Evolutionary conservation across 2,888 invertebrate species (phyloP), one percentile per base, ranked within the genome.

Genomic region (Melieria picta): DNA sequence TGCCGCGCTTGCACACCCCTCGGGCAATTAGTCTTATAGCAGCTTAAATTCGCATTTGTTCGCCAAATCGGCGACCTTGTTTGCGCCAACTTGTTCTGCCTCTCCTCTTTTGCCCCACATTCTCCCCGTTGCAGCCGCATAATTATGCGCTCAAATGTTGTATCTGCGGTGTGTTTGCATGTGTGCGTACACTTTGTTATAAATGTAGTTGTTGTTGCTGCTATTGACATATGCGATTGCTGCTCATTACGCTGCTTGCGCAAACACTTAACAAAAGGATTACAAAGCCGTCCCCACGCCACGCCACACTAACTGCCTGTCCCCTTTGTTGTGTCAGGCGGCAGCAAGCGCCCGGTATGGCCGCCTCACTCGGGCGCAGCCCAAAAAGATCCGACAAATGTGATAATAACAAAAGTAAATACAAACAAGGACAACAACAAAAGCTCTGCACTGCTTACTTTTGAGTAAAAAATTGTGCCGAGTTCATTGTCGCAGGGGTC

Each of bases 141-240:
- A 46, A 46, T 43, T 62, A 46, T 45, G 43, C 47, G 47, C 16
- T 62, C 46, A 52, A 52, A 61, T 42, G 11, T 11, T 60, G 11
- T 46, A 13, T 46, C 11, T 16, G n/a, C 13, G 45, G 16, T 62
- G 43, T 11, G 46, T 46, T 46, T 45, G 45, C n/a, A 16, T 65
- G 52, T 57, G 16, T 61, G 30, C 63, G 13, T 55, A n/a, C 13
- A 42, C 45, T 69, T 57, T 56, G 63, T 63, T 70, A 16, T 62
- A 61, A 63, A 42, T 69, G 47, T 57, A 48, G 45, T 30, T 64
- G 55, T 43, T 45, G 55, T 48, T 57, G 57, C 81, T 83, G 83
- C 79, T 82, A 82, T 84, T 84, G 84, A 83, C 84, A 82, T 81
- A 79, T 79, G 73, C 79, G 80, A 82, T 81, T 30, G 30, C 30